Percentiles rank a stretch among this genome's conserved stretches.
phyloP scores from a whole-genome alignment of 2,888 invertebrate genomes.

The Cistogaster globosa region DNA sequence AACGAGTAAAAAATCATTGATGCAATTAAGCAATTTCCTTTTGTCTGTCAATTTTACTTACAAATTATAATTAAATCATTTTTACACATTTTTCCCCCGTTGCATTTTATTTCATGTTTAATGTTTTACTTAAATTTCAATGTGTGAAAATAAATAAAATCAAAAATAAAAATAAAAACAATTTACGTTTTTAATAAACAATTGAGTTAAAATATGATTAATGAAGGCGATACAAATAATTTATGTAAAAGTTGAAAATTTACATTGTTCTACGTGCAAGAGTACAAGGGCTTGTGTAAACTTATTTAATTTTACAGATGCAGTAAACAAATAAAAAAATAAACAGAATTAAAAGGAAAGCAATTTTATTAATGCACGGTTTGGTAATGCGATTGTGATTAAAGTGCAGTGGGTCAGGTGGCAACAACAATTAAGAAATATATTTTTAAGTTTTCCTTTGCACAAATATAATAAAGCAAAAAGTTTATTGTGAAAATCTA shows the following conservation, averaged over 20 bases:
- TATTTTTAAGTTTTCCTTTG: no score
- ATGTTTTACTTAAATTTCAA: neutral
- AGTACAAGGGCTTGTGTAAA: neutral
- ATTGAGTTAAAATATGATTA: neutral
- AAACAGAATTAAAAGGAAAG: no score
- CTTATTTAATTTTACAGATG: no score
- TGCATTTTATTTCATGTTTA: neutral
- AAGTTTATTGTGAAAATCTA: no score
- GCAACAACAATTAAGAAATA: no score
- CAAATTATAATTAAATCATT: neutral
- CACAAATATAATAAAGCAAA: no score
- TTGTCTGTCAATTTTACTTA: conserved; percentile 3
- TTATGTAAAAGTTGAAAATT: neutral
- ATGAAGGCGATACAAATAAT: neutral
- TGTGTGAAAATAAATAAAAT: neutral
- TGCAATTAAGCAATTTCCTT: neutral
- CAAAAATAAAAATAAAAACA: neutral
- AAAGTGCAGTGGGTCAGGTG: no score
- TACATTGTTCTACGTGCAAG: neutral
- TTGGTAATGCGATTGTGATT: no score
- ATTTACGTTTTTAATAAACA: conserved; percentile 25
- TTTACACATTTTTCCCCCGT: neutral
- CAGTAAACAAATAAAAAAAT: no score
- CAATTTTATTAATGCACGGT: no score
- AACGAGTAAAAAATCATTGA: neutral